phyloP scores from a whole-genome alignment of 2,113 vertebrate species.

The Canis aureus region DNA sequence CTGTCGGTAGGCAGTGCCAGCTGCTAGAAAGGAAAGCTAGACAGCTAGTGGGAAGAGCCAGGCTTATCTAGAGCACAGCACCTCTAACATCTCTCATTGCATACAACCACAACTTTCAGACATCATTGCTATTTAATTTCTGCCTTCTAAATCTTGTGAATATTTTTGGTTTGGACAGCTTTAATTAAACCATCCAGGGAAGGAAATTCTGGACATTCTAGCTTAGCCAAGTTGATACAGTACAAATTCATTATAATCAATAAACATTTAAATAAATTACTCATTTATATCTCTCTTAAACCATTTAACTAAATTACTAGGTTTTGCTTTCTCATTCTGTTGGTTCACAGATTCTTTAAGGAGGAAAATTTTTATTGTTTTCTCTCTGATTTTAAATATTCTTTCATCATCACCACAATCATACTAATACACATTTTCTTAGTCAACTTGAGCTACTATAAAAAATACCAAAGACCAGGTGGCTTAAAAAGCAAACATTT shows the following conservation, averaged over 20 bases:
- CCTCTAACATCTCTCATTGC: background rate
- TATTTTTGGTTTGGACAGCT: background rate
- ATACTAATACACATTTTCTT: background rate
- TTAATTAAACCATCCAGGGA: background rate
- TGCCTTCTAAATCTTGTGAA: background rate
- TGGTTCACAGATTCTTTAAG: background rate
- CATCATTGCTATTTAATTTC: background rate
- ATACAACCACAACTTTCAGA: background rate
- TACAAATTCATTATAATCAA: background rate
- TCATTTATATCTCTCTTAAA: conserved; percentile 2
- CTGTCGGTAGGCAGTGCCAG: background rate
- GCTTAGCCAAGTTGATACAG: background rate
- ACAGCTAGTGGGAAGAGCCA: background rate
- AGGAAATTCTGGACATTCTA: background rate
- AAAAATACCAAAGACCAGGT: background rate
- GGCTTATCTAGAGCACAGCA: background rate
- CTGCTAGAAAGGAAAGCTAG: background rate
- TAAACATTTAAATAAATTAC: background rate
- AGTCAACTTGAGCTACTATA: background rate
- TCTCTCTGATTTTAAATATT: conserved; percentile 18
- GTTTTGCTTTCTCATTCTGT: conserved; percentile 5
- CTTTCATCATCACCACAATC: background rate
- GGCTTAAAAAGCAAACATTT: background rate
- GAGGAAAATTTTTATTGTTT: background rate
- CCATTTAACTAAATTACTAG: conserved; percentile 8